A percentile compares a stretch with the other conserved stretches of the same genome.
Evolutionary conservation across 2,888 invertebrate genomes (phyloP).

Genomic region (Tiphia femorata): DNA sequence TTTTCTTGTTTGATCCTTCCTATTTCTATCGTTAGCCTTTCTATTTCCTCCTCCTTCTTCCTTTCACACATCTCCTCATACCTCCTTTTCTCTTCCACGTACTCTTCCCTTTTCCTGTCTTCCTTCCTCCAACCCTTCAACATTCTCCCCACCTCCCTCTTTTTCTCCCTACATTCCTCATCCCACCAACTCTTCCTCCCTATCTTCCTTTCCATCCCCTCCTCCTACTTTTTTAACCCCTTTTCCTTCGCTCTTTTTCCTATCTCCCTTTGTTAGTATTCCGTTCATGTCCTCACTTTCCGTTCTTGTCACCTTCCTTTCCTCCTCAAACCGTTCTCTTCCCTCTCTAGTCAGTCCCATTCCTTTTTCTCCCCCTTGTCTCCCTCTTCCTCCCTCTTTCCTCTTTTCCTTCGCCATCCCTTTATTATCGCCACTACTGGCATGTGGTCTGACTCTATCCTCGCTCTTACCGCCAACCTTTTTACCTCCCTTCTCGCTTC

Average conservation of each 20-base stretch:
- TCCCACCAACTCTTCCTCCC: not conserved
- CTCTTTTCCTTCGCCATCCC: too few species aligned
- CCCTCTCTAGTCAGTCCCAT: too few species aligned
- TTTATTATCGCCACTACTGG: too few species aligned
- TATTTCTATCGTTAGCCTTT: not conserved
- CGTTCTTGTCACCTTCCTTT: too few species aligned
- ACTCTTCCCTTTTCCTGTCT: not conserved
- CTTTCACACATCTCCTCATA: not conserved
- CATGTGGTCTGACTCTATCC: too few species aligned
- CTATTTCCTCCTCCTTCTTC: not conserved
- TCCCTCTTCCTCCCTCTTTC: too few species aligned
- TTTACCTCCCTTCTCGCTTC: not conserved
- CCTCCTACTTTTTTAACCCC: not conserved
- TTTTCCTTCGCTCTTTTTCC: not conserved
- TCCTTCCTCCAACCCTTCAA: not conserved
- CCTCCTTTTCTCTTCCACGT: too few species aligned
- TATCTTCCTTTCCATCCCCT: not conserved
- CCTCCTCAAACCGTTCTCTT: too few species aligned
- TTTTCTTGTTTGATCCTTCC: not conserved
- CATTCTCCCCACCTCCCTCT: not conserved
- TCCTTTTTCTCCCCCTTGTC: too few species aligned
- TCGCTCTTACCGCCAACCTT: too few species aligned
- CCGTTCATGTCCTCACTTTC: too few species aligned
- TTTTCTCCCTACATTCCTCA: too few species aligned
- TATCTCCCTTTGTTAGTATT: not conserved